These are phyloP conservation scores for Dicranocentrus wangi DNA, from an alignment of 2,888 invertebrate genomes.

Conservation along the genomic window DNA sequence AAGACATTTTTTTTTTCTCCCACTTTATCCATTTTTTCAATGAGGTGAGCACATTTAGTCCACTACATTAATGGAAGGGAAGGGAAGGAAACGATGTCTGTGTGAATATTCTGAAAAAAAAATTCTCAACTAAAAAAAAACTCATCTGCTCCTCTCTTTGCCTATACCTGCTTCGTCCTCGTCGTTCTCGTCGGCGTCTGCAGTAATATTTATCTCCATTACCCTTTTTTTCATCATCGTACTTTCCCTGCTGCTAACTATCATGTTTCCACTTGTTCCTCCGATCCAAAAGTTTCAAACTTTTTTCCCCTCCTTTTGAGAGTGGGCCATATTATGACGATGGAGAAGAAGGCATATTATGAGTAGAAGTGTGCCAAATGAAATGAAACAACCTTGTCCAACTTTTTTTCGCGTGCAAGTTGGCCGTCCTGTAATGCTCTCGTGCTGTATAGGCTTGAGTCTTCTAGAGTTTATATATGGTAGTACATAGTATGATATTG, in stretches of 20 bases:
- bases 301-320: background rate
- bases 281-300: background rate
- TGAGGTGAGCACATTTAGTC: background rate
- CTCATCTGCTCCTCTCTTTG: no score
- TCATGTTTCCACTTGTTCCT: background rate
- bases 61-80: background rate
- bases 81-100: no score
- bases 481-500: background rate
- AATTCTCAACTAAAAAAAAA: no score
- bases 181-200: no score
- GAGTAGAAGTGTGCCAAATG: slow-evolving; percentile 5
- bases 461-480: background rate
- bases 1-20: no score
- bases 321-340: background rate
- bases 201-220: no score
- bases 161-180: no score
- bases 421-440: background rate
- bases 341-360: background rate
- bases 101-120: no score
- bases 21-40: background rate
- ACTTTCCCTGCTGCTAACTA: slow-evolving; percentile 7
- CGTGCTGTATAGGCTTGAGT: background rate
- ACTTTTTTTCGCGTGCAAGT: background rate
- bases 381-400: slow-evolving; percentile 8
- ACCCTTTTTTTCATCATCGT: no score